Conservation (phyloP, 2,797 vertebrate species). For the Emydoidea blandingii region DNA sequence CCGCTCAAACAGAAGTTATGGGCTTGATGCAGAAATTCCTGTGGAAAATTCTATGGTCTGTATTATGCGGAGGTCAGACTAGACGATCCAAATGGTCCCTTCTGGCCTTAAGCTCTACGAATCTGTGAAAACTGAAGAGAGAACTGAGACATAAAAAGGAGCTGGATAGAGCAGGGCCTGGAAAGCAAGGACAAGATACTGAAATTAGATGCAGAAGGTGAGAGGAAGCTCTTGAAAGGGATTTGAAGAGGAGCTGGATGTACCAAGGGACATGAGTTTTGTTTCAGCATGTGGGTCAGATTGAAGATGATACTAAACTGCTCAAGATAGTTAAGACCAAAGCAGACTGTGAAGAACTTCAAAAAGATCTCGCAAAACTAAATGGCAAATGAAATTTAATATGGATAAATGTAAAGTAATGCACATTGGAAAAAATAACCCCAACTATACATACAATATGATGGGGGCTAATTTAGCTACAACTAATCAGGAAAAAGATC, state of each 20-base stretch:
- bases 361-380: no score
- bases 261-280: neutral
- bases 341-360: no score
- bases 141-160: conserved; percentile 29
- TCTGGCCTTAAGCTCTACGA: conserved; percentile 30
- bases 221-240: neutral
- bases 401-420: no score
- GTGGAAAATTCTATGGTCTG: conserved; percentile 17
- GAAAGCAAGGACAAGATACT: neutral
- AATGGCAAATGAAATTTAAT: no score
- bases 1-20: conserved; percentile 44
- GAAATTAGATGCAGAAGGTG: neutral
- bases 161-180: neutral
- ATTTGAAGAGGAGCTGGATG: neutral
- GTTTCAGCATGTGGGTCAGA: neutral
- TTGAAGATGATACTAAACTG: no score
- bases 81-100: conserved; percentile 20
- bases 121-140: conserved; percentile 18
- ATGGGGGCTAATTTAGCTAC: no score
- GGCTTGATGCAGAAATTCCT: conserved; percentile 33
- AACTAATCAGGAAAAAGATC: no score
- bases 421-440: no score
- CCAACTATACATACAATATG: no score
- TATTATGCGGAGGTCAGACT: neutral
- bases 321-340: no score